These are phyloP conservation scores for Cynocephalus volans DNA, from an alignment of 2,113 vertebrate species.

Conservation along the genomic window DNA sequence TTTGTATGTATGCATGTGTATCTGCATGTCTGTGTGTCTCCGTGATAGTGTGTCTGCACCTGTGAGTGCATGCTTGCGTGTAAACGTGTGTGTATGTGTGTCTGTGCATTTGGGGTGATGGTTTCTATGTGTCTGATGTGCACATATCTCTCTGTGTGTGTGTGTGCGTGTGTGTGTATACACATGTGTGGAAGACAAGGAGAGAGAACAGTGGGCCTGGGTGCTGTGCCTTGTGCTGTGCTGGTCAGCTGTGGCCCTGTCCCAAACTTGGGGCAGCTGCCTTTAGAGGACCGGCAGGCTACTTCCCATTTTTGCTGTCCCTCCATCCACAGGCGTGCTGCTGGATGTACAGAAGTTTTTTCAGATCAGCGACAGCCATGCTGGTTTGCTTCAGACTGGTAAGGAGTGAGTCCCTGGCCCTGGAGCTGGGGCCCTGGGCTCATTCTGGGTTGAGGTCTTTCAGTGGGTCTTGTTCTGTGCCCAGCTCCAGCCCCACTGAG, in stretches of 20 bases:
- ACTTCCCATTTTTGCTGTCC: neutral
- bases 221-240: neutral
- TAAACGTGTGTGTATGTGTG: too few species aligned
- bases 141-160: neutral
- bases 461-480: neutral
- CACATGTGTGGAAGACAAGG: neutral
- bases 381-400: conserved; percentile 97
- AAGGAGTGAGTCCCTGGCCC: conserved; percentile 67
- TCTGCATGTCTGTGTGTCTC: neutral
- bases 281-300: neutral
- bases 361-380: conserved; percentile 92
- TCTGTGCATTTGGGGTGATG: neutral
- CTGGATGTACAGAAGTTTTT: conserved; percentile 96
- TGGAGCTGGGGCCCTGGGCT: neutral
- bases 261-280: neutral
- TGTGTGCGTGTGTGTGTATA: neutral
- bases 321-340: conserved; percentile 92
- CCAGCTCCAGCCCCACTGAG: neutral
- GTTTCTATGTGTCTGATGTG: neutral
- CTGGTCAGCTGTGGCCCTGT: neutral
- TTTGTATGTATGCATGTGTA: neutral
- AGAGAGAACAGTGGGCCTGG: neutral
- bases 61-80: neutral
- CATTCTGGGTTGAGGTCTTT: neutral
- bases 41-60: too few species aligned